Conservation (phyloP, 35 echinoderm and acorn worm genomes). For the Stichopus chloronotus region DNA sequence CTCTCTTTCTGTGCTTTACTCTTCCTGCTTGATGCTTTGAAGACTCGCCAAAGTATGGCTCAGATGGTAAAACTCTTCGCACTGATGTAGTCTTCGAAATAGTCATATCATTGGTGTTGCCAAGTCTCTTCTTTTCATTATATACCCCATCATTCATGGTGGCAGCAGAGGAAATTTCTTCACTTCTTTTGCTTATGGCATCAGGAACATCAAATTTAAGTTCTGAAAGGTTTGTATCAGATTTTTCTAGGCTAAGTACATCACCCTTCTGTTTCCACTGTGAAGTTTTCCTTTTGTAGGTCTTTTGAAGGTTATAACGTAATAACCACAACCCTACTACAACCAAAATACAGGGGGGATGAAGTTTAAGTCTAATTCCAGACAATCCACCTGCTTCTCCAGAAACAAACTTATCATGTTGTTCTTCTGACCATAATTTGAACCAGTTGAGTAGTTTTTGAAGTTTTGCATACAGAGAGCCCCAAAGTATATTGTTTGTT, state of each 20-base stretch:
- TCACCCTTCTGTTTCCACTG: background rate
- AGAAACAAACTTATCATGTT: background rate
- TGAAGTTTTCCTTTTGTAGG: background rate
- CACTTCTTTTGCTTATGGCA: background rate
- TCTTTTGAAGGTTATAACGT: slow-evolving; percentile 29
- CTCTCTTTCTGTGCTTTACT: background rate
- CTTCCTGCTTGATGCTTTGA: background rate
- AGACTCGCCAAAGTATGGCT: background rate
- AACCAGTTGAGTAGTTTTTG: slow-evolving; percentile 58
- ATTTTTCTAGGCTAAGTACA: background rate
- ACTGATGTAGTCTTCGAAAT: background rate
- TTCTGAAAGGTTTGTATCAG: background rate
- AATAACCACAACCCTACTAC: slow-evolving; percentile 56
- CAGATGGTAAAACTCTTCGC: slow-evolving; percentile 35
- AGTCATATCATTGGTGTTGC: background rate
- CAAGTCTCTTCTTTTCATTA: background rate
- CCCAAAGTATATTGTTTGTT: slow-evolving; percentile 22
- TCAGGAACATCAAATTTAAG: background rate
- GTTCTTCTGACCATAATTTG: slow-evolving; percentile 41
- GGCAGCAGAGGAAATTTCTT: background rate
- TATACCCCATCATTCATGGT: background rate
- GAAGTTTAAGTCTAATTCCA: slow-evolving; percentile 35
- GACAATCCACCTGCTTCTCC: slow-evolving; percentile 18
- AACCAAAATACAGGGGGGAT: slow-evolving; percentile 47
- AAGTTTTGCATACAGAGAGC: slow-evolving; percentile 40